Percentiles rank a stretch among this genome's conserved stretches.
Evolutionary conservation across 2,113 vertebrate species (phyloP).

Genomic region (Scopus umbretta): DNA sequence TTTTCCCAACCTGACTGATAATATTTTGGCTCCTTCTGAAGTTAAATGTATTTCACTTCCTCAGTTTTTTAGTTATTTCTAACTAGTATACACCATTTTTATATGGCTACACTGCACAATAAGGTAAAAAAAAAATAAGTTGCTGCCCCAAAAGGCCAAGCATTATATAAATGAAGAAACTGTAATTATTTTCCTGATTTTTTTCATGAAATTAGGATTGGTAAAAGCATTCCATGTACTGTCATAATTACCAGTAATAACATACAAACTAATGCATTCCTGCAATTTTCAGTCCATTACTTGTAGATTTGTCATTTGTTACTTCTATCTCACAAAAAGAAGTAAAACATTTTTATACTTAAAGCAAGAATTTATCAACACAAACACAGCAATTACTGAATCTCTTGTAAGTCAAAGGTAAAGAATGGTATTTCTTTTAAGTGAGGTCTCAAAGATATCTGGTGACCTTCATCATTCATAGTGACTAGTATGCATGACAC

Average conservation of each 20-base stretch:
- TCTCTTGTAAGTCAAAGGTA: neutral
- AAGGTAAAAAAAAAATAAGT: neutral
- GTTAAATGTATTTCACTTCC: neutral
- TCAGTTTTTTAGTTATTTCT: neutral
- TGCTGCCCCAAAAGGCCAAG: neutral
- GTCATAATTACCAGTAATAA: constrained; percentile 55
- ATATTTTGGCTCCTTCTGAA: neutral
- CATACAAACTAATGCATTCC: constrained; percentile 38
- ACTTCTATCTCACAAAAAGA: neutral
- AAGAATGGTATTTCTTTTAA: neutral
- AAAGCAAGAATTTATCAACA: neutral
- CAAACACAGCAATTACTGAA: constrained; percentile 20
- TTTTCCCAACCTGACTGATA: neutral
- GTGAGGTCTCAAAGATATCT: neutral
- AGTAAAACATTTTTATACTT: neutral
- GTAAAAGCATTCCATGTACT: constrained; percentile 42
- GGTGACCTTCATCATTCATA: neutral
- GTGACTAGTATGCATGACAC: neutral
- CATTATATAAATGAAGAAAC: constrained; percentile 2
- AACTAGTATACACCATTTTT: neutral
- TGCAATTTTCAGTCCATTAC: constrained; percentile 55
- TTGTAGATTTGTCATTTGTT: neutral
- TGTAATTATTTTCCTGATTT: constrained; percentile 21
- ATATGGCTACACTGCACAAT: neutral
- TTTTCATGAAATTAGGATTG: constrained; percentile 1